These are phyloP conservation scores for Cheirogaleus major DNA, from an alignment of 2,797 vertebrate genomes.

Conservation along the genomic window DNA sequence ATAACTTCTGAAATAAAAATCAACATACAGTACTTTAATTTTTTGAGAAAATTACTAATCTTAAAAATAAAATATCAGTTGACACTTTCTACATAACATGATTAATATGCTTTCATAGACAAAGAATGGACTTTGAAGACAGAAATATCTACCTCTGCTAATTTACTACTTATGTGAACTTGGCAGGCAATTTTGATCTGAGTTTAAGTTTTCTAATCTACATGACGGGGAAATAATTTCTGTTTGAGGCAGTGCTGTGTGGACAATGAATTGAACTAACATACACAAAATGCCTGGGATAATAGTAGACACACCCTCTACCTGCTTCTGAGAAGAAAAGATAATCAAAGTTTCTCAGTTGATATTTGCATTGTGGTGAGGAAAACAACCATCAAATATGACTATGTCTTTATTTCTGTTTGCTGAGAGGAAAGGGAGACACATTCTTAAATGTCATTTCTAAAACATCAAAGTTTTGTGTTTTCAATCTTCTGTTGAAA, in stretches of 20 bases:
- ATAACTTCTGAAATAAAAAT: not conserved
- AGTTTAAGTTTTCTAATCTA: not conserved
- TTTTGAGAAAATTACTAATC: slow-evolving; percentile 12
- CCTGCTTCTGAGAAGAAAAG: not conserved
- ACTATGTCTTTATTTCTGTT: not conserved
- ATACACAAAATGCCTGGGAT: not conserved
- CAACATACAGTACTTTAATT: not conserved
- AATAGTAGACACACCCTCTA: not conserved
- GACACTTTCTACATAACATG: not conserved
- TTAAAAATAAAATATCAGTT: not conserved
- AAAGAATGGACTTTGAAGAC: not conserved
- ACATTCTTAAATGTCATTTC: slow-evolving; percentile 42
- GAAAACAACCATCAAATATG: not conserved
- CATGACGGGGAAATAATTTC: not conserved
- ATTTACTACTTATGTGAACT: not conserved
- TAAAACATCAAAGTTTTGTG: not conserved
- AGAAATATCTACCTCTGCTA: not conserved
- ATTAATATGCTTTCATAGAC: not conserved
- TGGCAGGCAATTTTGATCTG: not conserved
- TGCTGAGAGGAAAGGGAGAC: not conserved
- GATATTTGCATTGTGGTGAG: not conserved
- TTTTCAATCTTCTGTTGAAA: not conserved
- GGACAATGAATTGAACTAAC: not conserved
- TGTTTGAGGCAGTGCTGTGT: not conserved
- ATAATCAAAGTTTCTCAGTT: not conserved